Evolutionary conservation across 1,140 invertebrate species (phyloP).

Genomic region (Leptinotarsa lineolata): DNA sequence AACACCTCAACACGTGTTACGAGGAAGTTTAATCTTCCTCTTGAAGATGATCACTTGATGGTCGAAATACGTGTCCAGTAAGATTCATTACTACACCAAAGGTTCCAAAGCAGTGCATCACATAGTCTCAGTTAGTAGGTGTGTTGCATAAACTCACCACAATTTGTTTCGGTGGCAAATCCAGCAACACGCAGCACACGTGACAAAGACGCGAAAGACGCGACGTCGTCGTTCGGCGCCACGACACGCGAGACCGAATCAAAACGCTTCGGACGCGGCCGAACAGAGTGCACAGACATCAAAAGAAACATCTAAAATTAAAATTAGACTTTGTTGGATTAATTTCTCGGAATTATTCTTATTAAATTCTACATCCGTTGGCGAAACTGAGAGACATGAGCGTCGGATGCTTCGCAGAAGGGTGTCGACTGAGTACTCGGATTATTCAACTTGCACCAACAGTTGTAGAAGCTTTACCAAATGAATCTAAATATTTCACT

Average conservation of each 20-base stretch:
- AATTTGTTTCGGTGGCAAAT: neutral
- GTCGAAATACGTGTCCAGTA: no score
- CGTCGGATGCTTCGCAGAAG: neutral
- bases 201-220: neutral
- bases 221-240: constrained; percentile 1
- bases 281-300: constrained; percentile 37
- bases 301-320: constrained; percentile 52
- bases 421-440: neutral
- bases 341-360: constrained; percentile 50
- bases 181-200: neutral
- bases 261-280: neutral
- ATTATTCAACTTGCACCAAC: no score
- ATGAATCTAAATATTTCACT: no score
- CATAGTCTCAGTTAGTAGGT: no score
- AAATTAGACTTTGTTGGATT: constrained; percentile 51
- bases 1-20: no score
- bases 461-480: no score
- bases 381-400: constrained; percentile 35
- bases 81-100: no score
- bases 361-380: constrained; percentile 45
- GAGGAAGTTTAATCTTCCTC: no score
- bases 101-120: no score
- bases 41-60: no score
- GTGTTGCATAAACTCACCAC: neutral
- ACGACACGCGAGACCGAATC: constrained; percentile 2